Percentiles rank a stretch among this genome's conserved stretches.
These are phyloP conservation scores for Lagenorhynchus albirostris DNA, from an alignment of 2,113 vertebrate species.

Conservation along the genomic window DNA sequence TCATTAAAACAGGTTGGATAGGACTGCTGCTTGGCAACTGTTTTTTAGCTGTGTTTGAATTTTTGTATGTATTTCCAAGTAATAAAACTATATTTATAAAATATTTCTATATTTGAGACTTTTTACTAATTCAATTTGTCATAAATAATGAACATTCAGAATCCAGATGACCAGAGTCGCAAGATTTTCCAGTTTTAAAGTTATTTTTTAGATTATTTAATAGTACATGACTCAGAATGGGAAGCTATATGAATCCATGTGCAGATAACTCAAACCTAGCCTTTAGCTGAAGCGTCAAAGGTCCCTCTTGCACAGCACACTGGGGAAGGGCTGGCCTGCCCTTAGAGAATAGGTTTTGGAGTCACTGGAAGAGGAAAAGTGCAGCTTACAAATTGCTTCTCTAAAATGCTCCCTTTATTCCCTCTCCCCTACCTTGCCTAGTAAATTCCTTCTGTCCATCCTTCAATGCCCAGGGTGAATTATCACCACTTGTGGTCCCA, in stretches of 20 bases:
- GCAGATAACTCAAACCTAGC: neutral
- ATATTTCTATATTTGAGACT: constrained; percentile 59
- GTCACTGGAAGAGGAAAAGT: neutral
- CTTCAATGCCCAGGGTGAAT: neutral
- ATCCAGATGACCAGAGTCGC: neutral
- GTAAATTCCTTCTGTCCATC: neutral
- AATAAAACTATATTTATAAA: constrained; percentile 78
- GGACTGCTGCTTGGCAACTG: constrained; percentile 59
- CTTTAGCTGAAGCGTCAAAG: neutral
- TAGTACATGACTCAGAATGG: neutral
- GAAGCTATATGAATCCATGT: neutral
- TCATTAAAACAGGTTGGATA: constrained; percentile 48
- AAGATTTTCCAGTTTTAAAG: neutral
- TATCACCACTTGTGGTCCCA: neutral
- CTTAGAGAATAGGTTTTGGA: neutral
- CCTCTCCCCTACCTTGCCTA: neutral
- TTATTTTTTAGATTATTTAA: constrained; percentile 5
- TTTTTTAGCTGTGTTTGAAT: constrained; percentile 71
- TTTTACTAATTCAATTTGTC: constrained; percentile 49
- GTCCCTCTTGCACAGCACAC: neutral
- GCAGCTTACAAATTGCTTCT: neutral
- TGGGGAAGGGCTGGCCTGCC: neutral
- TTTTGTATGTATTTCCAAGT: constrained; percentile 75
- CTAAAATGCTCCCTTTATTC: neutral
- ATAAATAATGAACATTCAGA: neutral